A percentile compares a stretch with the other conserved stretches of the same genome.
Evolutionary conservation across 2,797 vertebrate species (phyloP).

Genomic region (Salarias fasciatus): DNA sequence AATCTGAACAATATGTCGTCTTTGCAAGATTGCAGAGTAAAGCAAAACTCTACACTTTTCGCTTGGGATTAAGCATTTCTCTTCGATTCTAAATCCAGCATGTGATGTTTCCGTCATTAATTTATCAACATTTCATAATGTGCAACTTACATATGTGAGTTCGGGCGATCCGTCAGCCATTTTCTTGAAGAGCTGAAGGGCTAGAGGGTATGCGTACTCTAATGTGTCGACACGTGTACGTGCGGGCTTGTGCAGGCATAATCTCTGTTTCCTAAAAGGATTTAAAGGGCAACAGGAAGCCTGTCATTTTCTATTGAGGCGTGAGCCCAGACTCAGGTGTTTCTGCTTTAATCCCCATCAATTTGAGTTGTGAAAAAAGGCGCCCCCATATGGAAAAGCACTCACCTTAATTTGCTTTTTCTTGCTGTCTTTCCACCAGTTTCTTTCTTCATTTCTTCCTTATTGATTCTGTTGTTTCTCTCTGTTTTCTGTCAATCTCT

Average conservation of each 20-base stretch:
- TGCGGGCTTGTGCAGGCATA: constrained; percentile 19
- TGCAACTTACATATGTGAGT: neutral
- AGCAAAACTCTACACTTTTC: no score
- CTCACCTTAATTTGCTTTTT: constrained; percentile 22
- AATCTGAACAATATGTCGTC: constrained; percentile 19
- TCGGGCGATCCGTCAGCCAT: neutral
- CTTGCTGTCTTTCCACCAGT: constrained; percentile 4
- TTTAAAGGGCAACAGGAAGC: constrained; percentile 69
- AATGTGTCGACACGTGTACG: constrained; percentile 29
- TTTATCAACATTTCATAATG: neutral
- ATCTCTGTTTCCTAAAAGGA: constrained; percentile 71
- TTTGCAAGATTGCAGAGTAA: constrained; percentile 3
- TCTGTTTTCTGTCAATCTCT: constrained; percentile 8
- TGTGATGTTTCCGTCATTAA: constrained; percentile 1
- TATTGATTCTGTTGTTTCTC: constrained; percentile 2
- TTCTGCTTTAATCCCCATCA: constrained; percentile 56
- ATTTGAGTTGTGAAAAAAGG: constrained; percentile 39
- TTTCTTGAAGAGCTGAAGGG: neutral
- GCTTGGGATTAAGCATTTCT: no score
- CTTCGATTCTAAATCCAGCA: no score
- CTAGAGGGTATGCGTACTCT: neutral
- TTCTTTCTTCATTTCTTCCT: constrained; percentile 9
- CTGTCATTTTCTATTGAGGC: constrained; percentile 50
- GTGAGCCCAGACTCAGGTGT: constrained; percentile 59
- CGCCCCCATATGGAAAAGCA: constrained; percentile 30